Percentiles rank a stretch among this genome's conserved stretches.
Evolutionary conservation across 2,888 invertebrate species (phyloP).

Genomic region (Noctua janthe): DNA sequence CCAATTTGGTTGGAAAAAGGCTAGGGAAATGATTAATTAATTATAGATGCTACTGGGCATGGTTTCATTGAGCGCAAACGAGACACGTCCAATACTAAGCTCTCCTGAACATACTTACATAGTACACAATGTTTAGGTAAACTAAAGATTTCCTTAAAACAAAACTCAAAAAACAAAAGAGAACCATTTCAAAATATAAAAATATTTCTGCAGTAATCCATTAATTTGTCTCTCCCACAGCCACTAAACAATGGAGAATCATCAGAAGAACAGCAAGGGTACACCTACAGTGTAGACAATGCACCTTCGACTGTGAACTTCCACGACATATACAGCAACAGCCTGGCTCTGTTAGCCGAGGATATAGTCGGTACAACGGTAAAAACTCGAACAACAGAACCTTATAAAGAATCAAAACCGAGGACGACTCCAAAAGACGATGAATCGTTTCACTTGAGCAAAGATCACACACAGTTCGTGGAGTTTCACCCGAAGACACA

Average conservation of each 20-base stretch:
- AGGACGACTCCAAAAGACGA: conserved; percentile 61
- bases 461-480: conserved; percentile 64
- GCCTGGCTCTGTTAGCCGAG: conserved; percentile 62
- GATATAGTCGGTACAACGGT: conserved; percentile 52
- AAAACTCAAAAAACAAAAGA: not conserved
- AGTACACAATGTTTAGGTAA: no score
- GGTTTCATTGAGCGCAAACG: no score
- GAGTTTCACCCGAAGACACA: conserved; percentile 69
- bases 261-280: conserved; percentile 70
- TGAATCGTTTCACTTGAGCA: conserved; percentile 65
- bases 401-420: conserved; percentile 63
- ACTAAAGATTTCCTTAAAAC: not conserved
- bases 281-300: conserved; percentile 61
- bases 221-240: conserved; percentile 66
- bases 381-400: conserved; percentile 7
- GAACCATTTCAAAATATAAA: no score
- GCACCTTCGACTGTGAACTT: conserved; percentile 75
- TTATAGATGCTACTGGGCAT: no score
- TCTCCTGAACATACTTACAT: no score
- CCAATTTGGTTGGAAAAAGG: no score
- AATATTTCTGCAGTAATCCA: not conserved
- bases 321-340: conserved; percentile 77
- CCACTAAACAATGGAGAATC: conserved; percentile 66
- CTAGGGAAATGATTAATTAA: no score
- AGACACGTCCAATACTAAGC: no score